Percentiles rank a stretch among this genome's conserved stretches.
These are phyloP conservation scores for Allolobophora icterica DNA, from an alignment of 2,888 invertebrate species.

Conservation along the genomic window DNA sequence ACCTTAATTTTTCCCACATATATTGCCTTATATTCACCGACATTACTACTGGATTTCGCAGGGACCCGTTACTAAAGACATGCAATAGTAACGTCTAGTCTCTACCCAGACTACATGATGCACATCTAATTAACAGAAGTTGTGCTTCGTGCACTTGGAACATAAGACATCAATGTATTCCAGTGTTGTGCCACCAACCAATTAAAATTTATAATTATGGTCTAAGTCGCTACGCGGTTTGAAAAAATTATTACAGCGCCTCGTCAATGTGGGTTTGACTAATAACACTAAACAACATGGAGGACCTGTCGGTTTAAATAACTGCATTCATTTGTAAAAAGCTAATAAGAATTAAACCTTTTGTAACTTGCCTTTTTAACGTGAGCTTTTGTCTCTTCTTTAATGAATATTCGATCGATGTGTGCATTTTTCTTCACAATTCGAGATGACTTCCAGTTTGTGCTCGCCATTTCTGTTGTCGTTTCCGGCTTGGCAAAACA, in stretches of 20 bases:
- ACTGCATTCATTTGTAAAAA: neutral
- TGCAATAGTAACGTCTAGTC: too few relatives aligned
- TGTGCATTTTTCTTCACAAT: conserved; percentile 53
- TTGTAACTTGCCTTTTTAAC: conserved; percentile 52
- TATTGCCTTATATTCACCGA: too few relatives aligned
- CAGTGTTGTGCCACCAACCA: too few relatives aligned
- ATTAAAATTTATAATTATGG: too few relatives aligned
- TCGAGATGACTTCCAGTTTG: conserved; percentile 5
- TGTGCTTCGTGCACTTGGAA: too few relatives aligned
- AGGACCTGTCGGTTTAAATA: neutral
- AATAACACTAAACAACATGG: neutral
- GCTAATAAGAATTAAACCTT: neutral
- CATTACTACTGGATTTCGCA: too few relatives aligned
- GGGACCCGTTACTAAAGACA: too few relatives aligned
- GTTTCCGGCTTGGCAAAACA: neutral
- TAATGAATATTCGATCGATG: conserved; percentile 53
- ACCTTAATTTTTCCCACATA: too few relatives aligned
- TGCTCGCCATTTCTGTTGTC: conserved; percentile 17
- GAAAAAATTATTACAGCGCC: neutral
- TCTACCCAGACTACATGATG: too few relatives aligned
- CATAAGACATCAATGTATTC: too few relatives aligned
- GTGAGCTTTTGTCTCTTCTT: conserved; percentile 54
- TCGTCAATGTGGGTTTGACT: neutral
- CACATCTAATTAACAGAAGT: too few relatives aligned
- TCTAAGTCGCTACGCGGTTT: neutral